Conservation (phyloP, 92 coral and sea anemone species). For the Zoanthus sansibaricus region DNA sequence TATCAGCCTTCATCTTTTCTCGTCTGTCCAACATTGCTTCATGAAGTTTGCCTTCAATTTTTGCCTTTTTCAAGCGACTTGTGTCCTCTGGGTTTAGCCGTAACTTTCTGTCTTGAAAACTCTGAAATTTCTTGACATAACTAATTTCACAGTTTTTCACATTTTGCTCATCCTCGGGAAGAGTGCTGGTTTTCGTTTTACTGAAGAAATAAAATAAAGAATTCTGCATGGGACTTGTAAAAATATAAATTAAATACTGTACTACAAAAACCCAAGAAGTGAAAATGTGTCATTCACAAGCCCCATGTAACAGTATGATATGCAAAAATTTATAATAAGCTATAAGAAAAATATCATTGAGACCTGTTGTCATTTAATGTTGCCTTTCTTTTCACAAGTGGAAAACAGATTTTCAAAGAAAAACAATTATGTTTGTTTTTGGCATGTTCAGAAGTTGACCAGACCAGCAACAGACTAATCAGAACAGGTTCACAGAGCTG, state of each 20-base stretch:
- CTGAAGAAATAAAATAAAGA: conserved; percentile 54
- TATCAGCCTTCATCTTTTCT: conserved; percentile 98
- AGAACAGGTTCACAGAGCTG: too few relatives aligned
- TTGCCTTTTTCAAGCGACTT: conserved; percentile 82
- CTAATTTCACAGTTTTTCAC: conserved; percentile 87
- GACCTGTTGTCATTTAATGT: too few relatives aligned
- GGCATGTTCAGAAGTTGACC: too few relatives aligned
- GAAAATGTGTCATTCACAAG: too few relatives aligned
- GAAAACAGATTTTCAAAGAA: too few relatives aligned
- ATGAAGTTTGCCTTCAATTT: conserved; percentile 81
- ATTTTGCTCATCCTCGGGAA: conserved; percentile 82
- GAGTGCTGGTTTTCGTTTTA: conserved; percentile 70
- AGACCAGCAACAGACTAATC: too few relatives aligned
- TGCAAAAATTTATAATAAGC: too few relatives aligned
- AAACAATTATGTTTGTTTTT: too few relatives aligned
- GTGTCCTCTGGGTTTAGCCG: conserved; percentile 82
- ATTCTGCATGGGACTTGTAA: not conserved
- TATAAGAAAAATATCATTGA: too few relatives aligned
- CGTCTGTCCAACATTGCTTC: conserved; percentile 93
- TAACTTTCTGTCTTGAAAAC: conserved; percentile 93
- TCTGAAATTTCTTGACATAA: conserved; percentile 96
- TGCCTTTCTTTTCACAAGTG: too few relatives aligned
- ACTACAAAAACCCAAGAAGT: too few relatives aligned
- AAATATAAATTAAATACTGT: not conserved
- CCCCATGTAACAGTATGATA: too few relatives aligned